These are phyloP conservation scores for Biston betularia DNA, from an alignment of 2,888 invertebrate genomes.

Conservation along the genomic window DNA sequence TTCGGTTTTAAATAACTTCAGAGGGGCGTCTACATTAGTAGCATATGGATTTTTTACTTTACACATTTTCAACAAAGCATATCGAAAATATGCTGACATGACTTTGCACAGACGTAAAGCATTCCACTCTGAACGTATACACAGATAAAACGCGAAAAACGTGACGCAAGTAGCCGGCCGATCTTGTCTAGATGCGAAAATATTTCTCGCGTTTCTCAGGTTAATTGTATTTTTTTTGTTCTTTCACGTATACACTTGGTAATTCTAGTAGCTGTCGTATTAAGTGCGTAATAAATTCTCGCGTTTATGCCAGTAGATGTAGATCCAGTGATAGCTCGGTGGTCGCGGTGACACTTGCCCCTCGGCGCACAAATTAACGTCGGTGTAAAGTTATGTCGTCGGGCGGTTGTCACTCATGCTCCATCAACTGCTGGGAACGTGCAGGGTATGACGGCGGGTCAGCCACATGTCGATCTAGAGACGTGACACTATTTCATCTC, in stretches of 20 bases:
- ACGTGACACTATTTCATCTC: constrained; percentile 81
- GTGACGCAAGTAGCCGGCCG: constrained; percentile 49
- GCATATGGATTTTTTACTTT: constrained; percentile 75
- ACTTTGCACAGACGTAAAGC: constrained; percentile 68
- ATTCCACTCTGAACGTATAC: constrained; percentile 39
- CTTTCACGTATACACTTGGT: constrained; percentile 55
- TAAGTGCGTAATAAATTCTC: constrained; percentile 74
- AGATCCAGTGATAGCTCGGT: constrained; percentile 74
- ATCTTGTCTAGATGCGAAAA: constrained; percentile 57
- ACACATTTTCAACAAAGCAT: constrained; percentile 76
- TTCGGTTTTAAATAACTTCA: constrained; percentile 82
- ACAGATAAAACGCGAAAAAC: constrained; percentile 49
- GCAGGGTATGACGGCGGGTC: constrained; percentile 82
- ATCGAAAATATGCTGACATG: constrained; percentile 66
- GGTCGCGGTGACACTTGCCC: constrained; percentile 71
- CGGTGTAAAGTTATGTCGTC: constrained; percentile 79
- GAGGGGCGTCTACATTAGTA: constrained; percentile 71
- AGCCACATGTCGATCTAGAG: constrained; percentile 78
- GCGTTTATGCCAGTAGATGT: constrained; percentile 69
- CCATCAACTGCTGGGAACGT: constrained; percentile 84
- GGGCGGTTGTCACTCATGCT: constrained; percentile 83
- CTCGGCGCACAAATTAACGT: constrained; percentile 80
- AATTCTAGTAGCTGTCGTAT: constrained; percentile 78
- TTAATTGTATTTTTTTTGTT: constrained; percentile 65
- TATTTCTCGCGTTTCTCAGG: constrained; percentile 51